phyloP scores from a whole-genome alignment of 2,797 vertebrate species.

The Acipenser transmontanus region DNA sequence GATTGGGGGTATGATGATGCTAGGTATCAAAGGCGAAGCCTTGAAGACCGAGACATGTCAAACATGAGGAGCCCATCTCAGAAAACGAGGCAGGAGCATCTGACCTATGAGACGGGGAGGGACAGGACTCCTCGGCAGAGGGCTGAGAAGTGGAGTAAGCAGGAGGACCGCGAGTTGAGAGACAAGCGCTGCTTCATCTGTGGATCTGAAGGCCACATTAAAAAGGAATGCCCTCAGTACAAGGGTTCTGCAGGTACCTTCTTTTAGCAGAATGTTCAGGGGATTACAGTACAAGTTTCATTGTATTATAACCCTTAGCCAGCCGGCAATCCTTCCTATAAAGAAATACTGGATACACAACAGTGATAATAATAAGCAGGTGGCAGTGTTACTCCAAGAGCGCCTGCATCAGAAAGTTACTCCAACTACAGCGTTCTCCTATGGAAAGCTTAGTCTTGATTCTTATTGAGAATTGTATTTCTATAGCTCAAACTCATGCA shows the following conservation, averaged over 20 bases:
- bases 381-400: too few species aligned
- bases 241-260: slow-evolving; percentile 70
- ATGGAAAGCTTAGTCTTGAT: too few species aligned
- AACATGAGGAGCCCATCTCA: slow-evolving; percentile 21
- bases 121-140: slow-evolving; percentile 54
- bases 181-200: slow-evolving; percentile 84
- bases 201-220: slow-evolving; percentile 80
- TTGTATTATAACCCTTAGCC: too few species aligned
- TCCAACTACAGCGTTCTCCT: too few species aligned
- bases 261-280: background rate
- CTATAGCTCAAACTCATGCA: too few species aligned
- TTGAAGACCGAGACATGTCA: slow-evolving; percentile 26
- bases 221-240: slow-evolving; percentile 83
- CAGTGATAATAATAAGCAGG: too few species aligned
- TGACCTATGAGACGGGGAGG: slow-evolving; percentile 42
- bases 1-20: slow-evolving; percentile 54
- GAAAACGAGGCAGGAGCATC: slow-evolving; percentile 38
- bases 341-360: too few species aligned
- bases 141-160: slow-evolving; percentile 70
- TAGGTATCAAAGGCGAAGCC: slow-evolving; percentile 42
- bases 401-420: too few species aligned
- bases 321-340: too few species aligned
- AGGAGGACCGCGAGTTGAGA: slow-evolving; percentile 59
- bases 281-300: too few species aligned
- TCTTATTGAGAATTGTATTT: too few species aligned